Percentiles rank a stretch among this genome's conserved stretches.
These are phyloP conservation scores for Dryas iulia DNA, from an alignment of 1,140 invertebrate species.

Conservation along the genomic window DNA sequence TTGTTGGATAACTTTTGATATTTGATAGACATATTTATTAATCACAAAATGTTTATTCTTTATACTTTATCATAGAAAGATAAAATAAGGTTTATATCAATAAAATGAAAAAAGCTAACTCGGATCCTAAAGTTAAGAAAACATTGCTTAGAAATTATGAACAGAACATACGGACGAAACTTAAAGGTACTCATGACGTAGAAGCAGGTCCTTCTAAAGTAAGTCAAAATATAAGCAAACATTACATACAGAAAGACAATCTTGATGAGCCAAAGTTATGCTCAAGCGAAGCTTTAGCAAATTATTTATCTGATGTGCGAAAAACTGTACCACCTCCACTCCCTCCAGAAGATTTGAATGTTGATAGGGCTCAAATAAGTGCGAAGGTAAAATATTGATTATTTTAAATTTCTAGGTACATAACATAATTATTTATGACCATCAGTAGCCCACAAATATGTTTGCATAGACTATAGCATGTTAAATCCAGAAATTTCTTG, in stretches of 20 bases:
- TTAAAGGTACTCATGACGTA: conserved; percentile 39
- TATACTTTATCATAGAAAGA: no score
- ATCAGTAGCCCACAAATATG: no score
- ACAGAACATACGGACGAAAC: conserved; percentile 38
- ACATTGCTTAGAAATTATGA: conserved; percentile 59
- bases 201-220: conserved; percentile 39
- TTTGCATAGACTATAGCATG: no score
- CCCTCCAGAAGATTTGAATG: conserved; percentile 41
- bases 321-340: conserved; percentile 35
- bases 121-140: conserved; percentile 65
- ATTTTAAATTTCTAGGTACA: no score
- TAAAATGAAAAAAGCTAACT: conserved; percentile 48
- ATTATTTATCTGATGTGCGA: conserved; percentile 58
- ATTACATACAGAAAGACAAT: conserved; percentile 30
- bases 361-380: conserved; percentile 44
- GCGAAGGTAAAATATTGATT: conserved; percentile 60
- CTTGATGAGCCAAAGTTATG: conserved; percentile 54
- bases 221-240: neutral
- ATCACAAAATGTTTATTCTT: no score
- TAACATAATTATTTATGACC: no score
- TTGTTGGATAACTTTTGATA: no score
- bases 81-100: neutral
- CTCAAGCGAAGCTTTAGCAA: conserved; percentile 57
- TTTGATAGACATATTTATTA: no score
- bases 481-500: no score